These are phyloP conservation scores for Anguilla marmorata DNA, from an alignment of 2,797 vertebrate species.

Conservation along the genomic window DNA sequence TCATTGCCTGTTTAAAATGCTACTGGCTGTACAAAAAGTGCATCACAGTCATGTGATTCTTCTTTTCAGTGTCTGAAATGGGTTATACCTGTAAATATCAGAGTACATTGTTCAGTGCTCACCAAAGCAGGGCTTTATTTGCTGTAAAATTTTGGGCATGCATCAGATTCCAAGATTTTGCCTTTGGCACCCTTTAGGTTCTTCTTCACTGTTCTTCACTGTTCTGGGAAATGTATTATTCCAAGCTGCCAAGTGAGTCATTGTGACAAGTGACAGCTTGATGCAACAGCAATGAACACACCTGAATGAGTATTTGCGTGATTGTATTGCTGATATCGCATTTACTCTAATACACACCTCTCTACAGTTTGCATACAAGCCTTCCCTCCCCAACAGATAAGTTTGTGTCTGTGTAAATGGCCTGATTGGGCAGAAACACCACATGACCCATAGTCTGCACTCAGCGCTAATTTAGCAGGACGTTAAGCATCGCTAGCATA, in stretches of 20 bases:
- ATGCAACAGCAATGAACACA: neutral
- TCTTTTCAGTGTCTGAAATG: neutral
- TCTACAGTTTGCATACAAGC: neutral
- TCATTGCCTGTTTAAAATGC: neutral
- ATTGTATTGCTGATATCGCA: neutral
- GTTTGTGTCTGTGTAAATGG: neutral
- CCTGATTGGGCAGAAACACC: neutral
- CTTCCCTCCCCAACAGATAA: neutral
- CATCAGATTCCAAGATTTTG: neutral
- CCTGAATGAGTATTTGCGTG: neutral
- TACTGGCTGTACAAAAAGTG: neutral
- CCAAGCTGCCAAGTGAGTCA: neutral
- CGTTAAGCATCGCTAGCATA: neutral
- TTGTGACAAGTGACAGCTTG: neutral
- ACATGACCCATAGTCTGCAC: neutral
- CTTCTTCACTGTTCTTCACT: neutral
- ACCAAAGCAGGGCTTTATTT: neutral
- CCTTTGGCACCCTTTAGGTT: slow-evolving; percentile 1
- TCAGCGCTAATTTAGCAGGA: neutral
- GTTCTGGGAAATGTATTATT: neutral
- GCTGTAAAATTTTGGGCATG: neutral
- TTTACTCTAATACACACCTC: neutral
- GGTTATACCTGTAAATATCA: neutral
- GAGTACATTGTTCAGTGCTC: neutral
- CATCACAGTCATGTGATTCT: neutral